Evolutionary conservation across 2,113 vertebrate genomes (phyloP).

Genomic region (Myocastor coypus): DNA sequence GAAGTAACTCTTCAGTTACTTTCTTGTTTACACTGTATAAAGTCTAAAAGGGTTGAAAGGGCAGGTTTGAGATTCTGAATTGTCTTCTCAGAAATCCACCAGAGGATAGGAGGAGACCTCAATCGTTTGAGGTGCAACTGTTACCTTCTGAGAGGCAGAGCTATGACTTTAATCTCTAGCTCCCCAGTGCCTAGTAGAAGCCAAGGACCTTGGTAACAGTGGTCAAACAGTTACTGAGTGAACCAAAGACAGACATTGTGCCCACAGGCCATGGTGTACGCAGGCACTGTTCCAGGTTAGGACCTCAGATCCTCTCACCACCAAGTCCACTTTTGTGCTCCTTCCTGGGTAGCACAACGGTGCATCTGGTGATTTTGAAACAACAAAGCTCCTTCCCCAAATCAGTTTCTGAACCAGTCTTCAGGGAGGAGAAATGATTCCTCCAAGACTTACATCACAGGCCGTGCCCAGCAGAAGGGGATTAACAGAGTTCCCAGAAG

Average conservation of each 20-base stretch:
- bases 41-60: slow-evolving; percentile 49
- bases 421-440: slow-evolving; percentile 33
- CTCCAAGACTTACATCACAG: slow-evolving; percentile 35
- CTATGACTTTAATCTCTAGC: neutral
- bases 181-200: neutral
- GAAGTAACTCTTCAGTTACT: neutral
- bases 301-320: neutral
- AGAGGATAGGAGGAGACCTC: neutral
- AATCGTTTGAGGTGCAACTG: neutral
- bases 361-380: slow-evolving; percentile 38
- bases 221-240: neutral
- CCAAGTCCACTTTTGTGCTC: neutral
- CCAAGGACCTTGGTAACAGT: neutral
- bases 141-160: neutral
- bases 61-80: slow-evolving; percentile 53
- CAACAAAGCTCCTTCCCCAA: slow-evolving; percentile 22
- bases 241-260: neutral
- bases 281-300: neutral
- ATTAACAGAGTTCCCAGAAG: slow-evolving; percentile 16
- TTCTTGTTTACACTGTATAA: slow-evolving; percentile 75
- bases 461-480: slow-evolving; percentile 39
- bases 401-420: slow-evolving; percentile 45
- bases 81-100: slow-evolving; percentile 24
- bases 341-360: neutral
- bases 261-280: neutral